Conservation (phyloP, 2,888 invertebrate genomes). For the Drosophila antonietae region DNA sequence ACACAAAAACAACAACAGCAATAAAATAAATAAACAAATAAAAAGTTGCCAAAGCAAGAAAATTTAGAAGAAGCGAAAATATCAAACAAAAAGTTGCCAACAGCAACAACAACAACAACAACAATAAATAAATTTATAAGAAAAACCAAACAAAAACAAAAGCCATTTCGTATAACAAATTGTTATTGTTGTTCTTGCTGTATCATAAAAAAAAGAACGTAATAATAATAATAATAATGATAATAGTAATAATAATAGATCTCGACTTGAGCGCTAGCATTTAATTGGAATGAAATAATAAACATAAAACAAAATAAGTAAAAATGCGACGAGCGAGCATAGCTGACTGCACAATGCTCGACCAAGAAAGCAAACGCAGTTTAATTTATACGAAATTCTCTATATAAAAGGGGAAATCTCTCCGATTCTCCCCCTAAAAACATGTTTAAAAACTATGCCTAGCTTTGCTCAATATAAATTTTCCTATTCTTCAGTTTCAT, state of each 20-base stretch:
- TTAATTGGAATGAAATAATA: conserved; percentile 82
- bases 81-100: conserved; percentile 62
- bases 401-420: background rate
- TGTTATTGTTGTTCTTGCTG: conserved; percentile 13
- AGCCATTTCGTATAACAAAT: conserved; percentile 15
- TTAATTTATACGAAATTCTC: background rate
- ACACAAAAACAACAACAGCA: conserved; percentile 16
- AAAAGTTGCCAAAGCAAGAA: conserved; percentile 5
- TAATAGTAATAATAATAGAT: conserved; percentile 31
- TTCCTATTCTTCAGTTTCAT: too few relatives aligned
- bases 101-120: conserved; percentile 32
- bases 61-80: conserved; percentile 11
- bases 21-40: conserved; percentile 15
- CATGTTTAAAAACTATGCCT: background rate
- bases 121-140: conserved; percentile 19
- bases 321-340: background rate
- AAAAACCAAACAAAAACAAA: conserved; percentile 24
- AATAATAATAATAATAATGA: conserved; percentile 22
- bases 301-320: conserved; percentile 54
- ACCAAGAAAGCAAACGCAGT: background rate
- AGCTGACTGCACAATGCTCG: background rate
- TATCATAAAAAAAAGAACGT: conserved; percentile 11
- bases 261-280: conserved; percentile 54
- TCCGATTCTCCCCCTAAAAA: background rate
- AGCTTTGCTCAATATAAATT: too few relatives aligned